Evolutionary conservation across 2,797 vertebrate species (phyloP), one percentile per base, ranked within the genome.

Genomic region (Takifugu rubripes): DNA sequence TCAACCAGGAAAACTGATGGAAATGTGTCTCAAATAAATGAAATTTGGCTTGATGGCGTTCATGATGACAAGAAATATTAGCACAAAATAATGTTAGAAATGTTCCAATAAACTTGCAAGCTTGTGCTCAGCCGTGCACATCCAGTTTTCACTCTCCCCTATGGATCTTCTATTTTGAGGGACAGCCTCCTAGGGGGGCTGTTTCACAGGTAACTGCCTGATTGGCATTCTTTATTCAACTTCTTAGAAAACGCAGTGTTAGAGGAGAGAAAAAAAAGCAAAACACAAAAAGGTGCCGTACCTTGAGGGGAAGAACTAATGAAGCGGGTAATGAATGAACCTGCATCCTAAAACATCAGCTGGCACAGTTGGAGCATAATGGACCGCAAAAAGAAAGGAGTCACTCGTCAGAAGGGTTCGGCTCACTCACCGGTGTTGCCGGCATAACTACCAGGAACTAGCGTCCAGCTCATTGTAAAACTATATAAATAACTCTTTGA

Each of bases 271-370:
- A 55, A 45, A 31, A 12, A 68, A 66, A 51, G 40, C 52, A 44
- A 21, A 46, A 17, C 15, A 52, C 40, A 64, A 47, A 66, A 61
- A 78, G 81, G 82, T 75, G 82, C 66, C 55, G 57, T 69, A 80
- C 77, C 83, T 84, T 56, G 66, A 77, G 77, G 83, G 77, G 79
- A 64, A 59, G 70, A 84, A 74, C 68, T 87, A 88, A 89, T 87
- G 87, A 87, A 84, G 85, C 76, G 64, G 74, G 72, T 84, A 88
- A 88, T 87, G 81, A 83, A 88, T 84, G 79, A 78, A 86, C 70
- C 74, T 66, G 70, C 72, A 62, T 80, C 69, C 77, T 57, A 70
- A 76, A 84, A 84, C 76, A 73, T 81, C 84, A 80, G 70, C 74
- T 60, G 33, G 68, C 84, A 84, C 84, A 88, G 85, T 81, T 82